Evolutionary conservation across 30 jellyfish, hydroid and myxozoan species (phyloP), one percentile per base, ranked within the genome.

Genomic region (Aurelia coerulea): DNA sequence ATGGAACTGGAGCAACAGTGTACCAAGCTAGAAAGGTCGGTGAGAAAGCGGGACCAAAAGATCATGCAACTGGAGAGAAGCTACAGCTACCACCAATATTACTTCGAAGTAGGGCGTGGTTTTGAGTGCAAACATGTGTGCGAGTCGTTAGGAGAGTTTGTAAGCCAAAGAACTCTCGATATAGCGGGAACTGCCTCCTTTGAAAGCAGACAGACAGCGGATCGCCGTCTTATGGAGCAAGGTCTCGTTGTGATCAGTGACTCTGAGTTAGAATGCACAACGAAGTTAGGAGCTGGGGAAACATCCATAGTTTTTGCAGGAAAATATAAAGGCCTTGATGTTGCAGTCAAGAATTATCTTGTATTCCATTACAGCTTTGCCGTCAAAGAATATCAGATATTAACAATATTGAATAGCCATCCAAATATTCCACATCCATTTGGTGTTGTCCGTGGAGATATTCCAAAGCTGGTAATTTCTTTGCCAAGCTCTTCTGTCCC

Each of bases 361-460:
- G 76, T n/a, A 65, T 65, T 23, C 53, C 53, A 65, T 65, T 15
- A 65, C 76, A 65, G 76, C 53, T 65, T 0, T 65, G 76, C 76
- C 23, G 76, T 65, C 3, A 50, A 74, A 42, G 85, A 74, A 74
- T 74, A 74, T 18, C 72, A 74, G 72, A 41, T 74, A 74, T 58
- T 74, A 31, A 74, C 62, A 33, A 74, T 74, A 33, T 33, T 53
- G 14, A 74, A 54, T 29, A 16, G 85, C 85, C 85, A 42, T 33
- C 85, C 72, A 33, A 74, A 74, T 33, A 74, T 74, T 74, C 85
- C 67, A 33, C 65, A 74, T 54, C 85, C 85, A 32, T 74, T 33
- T 74, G 85, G 85, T 74, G 76, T 65, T 19, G 76, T 65, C 53
- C 76, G 76, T 65, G 76, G 76, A 65, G 46, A 65, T 65, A 62